A percentile compares a stretch with the other conserved stretches of the same genome.
phyloP scores from a whole-genome alignment of 2,113 vertebrate genomes.

The Pluvialis apricaria region DNA sequence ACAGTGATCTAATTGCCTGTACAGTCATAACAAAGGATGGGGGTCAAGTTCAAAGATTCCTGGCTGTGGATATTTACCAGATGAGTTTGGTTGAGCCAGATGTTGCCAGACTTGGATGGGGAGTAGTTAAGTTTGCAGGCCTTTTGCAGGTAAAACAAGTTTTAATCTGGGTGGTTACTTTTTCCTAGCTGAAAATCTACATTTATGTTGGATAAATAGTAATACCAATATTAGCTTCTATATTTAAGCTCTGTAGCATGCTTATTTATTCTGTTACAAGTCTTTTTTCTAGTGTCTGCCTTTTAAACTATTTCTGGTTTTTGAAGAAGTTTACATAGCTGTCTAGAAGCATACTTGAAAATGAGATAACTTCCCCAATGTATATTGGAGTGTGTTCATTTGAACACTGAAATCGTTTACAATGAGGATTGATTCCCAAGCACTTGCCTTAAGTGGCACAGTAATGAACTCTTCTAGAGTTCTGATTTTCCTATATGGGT shows the following conservation, averaged over 20 bases:
- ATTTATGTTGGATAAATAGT: neutral
- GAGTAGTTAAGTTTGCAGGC: conserved; percentile 96
- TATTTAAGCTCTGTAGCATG: neutral
- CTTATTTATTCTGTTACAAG: neutral
- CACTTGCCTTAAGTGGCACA: neutral
- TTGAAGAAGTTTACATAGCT: neutral
- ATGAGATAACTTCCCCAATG: neutral
- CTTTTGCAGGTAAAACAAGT: conserved; percentile 84
- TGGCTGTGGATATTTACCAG: conserved; percentile 96
- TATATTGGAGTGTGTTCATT: neutral
- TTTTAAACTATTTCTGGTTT: neutral
- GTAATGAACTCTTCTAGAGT: neutral
- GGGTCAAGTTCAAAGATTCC: conserved; percentile 90
- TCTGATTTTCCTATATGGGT: neutral
- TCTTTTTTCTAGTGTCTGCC: neutral
- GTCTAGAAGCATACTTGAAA: neutral
- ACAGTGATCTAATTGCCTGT: conserved; percentile 96
- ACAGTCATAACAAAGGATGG: conserved; percentile 95
- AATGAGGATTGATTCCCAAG: neutral
- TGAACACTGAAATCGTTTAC: neutral
- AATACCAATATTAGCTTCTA: neutral
- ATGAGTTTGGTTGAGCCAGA: conserved; percentile 98
- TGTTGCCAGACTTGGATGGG: conserved; percentile 93
- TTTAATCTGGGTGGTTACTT: neutral
- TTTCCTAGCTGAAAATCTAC: neutral